Base-by-base conservation (phyloP, 2,888 invertebrate genomes). In the Congeria kusceri region DNA sequence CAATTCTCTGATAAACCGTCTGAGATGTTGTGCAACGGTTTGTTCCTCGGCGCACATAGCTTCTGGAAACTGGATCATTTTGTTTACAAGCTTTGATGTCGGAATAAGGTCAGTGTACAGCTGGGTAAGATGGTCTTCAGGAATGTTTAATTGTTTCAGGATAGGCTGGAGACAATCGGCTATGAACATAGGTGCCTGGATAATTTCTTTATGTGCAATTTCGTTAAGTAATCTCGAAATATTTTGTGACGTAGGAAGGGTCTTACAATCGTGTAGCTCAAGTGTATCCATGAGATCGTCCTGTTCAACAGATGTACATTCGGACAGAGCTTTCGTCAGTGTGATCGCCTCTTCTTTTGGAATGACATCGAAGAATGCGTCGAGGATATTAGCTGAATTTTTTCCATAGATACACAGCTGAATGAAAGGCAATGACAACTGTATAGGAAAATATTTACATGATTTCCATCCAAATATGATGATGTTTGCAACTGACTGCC, bases 181-280 rank as follows among this genome's bases (percentile, higher is more conserved):
- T 13, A 80, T 66, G 61, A 83, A 83, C 71, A 71, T 77, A 5
- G 79, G 56, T 13, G 69, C 28, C 49, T 79, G 83, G 18, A 83
- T 44, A 39, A 79, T 13, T 57, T 79, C 83, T 49, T 83, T 83
- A 20, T 80, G 83, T 5, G 83, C 77, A 25, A 80, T 77, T 74
- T 80, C 77, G 13, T 46, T 20, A 13, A 79, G 18, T 27, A 75
- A 63, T 13, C 66, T 58, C 27, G 62, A 59, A 61, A 77, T 77
- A 46, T 80, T 83, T 11, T 39, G 23, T 56, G 69, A 59, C 20
- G 64, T 75, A 28, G 72, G 77, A 23, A 62, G 53, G 11, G 62
- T 63, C 61, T 57, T 74, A 29, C 66, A 58, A 15, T 79, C 82
- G 61, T 79, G 73, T 23, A 47, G 49, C 7, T 75, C 67, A n/a